Evolutionary conservation across 2,888 invertebrate species (phyloP), one percentile per base, ranked within the genome.

Genomic region (Elegia similella): DNA sequence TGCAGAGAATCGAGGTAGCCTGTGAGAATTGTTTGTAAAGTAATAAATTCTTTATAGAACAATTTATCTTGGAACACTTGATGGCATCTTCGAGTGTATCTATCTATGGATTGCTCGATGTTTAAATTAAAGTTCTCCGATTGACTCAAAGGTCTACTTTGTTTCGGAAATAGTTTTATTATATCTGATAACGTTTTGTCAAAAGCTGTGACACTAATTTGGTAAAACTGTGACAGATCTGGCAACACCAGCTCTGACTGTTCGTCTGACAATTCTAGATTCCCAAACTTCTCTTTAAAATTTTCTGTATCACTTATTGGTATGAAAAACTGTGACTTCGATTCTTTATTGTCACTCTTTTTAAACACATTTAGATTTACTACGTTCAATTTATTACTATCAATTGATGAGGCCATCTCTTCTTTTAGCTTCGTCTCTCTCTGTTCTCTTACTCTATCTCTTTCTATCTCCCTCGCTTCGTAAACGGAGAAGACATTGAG

Each of bases 11-110:
- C 68, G 29, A 92, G 66, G 55, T 84, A 87, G 1, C 88, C 88
- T 0, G 74, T 75, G 52, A 92, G 59, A 34, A 88, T 70, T 0
- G 82, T 85, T 57, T 92, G 92, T 1, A 90, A 66, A 0, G 77
- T 84, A 16, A 82, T 71, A 48, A 88, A 89, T 62, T 92, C 91
- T 68, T 89, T 85, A 60, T 90, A 88, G 62, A 92, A 92, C 1
- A 88, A 60, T 66, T 90, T 91, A 32, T 92, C 92, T 77, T 89
- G 87, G 32, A 92, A 92, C 0, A 92, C 90, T 76, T 91, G 88
- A 48, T 91, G 92, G 34, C 92, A 92, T 29, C 91, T 73, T 8
- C 86, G 70, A 0, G 92, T 92, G 23, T 92, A 92, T 57, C 89
- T 80, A 13, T 92, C 92, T 56, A 92, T 83, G 0, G 91, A 90